Conservation (phyloP, 1,140 invertebrate genomes). For the Gryllus bimaculatus region DNA sequence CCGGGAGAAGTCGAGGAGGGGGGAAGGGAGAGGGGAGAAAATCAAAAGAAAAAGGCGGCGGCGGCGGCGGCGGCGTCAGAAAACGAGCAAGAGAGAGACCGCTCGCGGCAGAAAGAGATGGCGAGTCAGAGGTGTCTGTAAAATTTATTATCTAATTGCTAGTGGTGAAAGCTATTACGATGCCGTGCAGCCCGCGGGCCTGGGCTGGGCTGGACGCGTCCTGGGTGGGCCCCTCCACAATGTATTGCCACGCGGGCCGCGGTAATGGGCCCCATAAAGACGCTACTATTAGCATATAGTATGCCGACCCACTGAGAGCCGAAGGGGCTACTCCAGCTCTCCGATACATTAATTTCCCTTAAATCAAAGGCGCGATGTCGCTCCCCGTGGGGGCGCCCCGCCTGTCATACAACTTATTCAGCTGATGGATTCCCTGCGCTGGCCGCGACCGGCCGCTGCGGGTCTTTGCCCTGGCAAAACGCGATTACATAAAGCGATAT, state of each 20-base stretch:
- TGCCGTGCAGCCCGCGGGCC: constrained; percentile 7
- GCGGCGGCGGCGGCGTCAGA: background rate
- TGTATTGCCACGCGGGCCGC: constrained; percentile 1
- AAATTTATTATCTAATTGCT: constrained; percentile 25
- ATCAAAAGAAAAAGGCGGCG: constrained; percentile 2
- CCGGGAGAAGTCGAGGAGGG: background rate
- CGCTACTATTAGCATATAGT: constrained; percentile 6
- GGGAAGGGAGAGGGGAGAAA: background rate
- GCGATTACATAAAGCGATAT: too few species aligned
- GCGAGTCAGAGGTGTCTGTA: constrained; percentile 18
- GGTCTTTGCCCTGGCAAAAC: too few species aligned
- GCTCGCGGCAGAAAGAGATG: background rate
- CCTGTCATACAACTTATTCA: constrained; percentile 4
- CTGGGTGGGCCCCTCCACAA: constrained; percentile 16
- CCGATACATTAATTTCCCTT: constrained; percentile 11
- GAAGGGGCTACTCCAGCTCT: background rate
- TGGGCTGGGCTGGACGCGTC: background rate
- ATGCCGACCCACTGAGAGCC: background rate
- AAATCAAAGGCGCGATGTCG: constrained; percentile 9
- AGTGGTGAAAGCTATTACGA: constrained; percentile 23
- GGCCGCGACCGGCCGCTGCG: background rate
- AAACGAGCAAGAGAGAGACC: constrained; percentile 9
- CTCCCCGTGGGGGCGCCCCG: too few species aligned
- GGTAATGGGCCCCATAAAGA: background rate
- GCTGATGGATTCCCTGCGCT: constrained; percentile 8